Percentiles rank a stretch among this genome's conserved stretches.
These are phyloP conservation scores for Mastigias papua DNA, from an alignment of 30 jellyfish, hydroid and myxozoan genomes.

Conservation along the genomic window DNA sequence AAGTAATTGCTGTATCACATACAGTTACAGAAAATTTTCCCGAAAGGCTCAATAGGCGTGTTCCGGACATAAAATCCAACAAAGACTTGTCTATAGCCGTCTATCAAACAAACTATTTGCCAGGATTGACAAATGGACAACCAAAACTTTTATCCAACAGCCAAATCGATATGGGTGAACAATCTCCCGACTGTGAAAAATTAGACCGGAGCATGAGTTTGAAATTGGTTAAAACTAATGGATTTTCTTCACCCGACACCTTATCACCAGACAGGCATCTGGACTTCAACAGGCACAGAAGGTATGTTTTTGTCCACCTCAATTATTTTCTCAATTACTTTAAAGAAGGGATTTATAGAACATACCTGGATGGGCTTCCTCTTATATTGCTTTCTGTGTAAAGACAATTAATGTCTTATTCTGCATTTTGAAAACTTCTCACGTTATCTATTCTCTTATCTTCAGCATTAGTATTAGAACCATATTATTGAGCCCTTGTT, in stretches of 20 bases:
- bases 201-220: constrained; percentile 15
- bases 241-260: constrained; percentile 4
- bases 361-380: too few species aligned
- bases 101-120: constrained; percentile 60
- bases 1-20: constrained; percentile 74
- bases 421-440: too few species aligned
- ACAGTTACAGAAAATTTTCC: constrained; percentile 70
- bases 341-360: too few species aligned
- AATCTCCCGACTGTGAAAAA: constrained; percentile 14
- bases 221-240: neutral
- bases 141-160: constrained; percentile 50
- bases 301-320: constrained; percentile 9
- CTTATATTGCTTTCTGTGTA: too few species aligned
- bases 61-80: constrained; percentile 59
- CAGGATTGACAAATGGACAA: constrained; percentile 71
- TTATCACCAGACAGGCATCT: constrained; percentile 27
- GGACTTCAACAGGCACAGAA: constrained; percentile 26
- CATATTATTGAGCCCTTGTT: too few species aligned
- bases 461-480: too few species aligned
- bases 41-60: constrained; percentile 61
- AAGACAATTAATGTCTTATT: too few species aligned
- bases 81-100: constrained; percentile 72
- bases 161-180: constrained; percentile 65
- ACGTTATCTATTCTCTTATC: too few species aligned
- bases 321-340: neutral